Conservation (phyloP, 2,888 invertebrate genomes). For the Eudemis profundana region DNA sequence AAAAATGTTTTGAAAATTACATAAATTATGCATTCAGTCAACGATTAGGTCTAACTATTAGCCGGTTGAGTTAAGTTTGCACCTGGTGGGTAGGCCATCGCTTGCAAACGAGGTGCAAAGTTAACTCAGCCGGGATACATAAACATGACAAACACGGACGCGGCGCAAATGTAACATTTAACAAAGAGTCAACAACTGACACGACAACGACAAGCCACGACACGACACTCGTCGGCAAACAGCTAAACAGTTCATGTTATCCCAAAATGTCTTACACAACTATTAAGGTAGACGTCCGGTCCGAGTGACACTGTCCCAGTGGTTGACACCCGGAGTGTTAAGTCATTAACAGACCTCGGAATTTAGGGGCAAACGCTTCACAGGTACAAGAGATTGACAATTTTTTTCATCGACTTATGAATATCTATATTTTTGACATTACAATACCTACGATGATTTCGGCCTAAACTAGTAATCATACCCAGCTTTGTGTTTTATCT, state of each 20-base stretch:
- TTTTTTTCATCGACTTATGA: no score
- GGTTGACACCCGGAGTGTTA: no score
- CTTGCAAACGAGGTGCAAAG: not conserved
- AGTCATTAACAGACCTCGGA: no score
- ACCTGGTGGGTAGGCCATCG: not conserved
- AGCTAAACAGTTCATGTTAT: not conserved
- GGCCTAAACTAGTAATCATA: no score
- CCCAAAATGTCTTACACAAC: no score
- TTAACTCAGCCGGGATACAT: not conserved
- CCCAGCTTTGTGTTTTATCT: no score
- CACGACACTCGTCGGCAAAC: conserved; percentile 26
- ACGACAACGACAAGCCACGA: conserved; percentile 45
- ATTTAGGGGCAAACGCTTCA: no score
- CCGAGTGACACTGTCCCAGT: no score
- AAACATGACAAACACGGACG: conserved; percentile 45
- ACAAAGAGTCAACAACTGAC: conserved; percentile 48
- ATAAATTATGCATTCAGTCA: conserved; percentile 80
- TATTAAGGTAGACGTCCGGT: no score
- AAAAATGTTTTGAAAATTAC: conserved; percentile 68
- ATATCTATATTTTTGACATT: no score
- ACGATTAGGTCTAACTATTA: conserved; percentile 54
- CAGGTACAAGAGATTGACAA: no score
- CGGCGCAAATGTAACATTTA: conserved; percentile 49
- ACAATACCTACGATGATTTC: no score
- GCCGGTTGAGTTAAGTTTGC: conserved; percentile 9